Percentiles rank a stretch among this genome's conserved stretches.
Conservation (phyloP, 1,140 invertebrate species). For the Euwallacea similis region DNA sequence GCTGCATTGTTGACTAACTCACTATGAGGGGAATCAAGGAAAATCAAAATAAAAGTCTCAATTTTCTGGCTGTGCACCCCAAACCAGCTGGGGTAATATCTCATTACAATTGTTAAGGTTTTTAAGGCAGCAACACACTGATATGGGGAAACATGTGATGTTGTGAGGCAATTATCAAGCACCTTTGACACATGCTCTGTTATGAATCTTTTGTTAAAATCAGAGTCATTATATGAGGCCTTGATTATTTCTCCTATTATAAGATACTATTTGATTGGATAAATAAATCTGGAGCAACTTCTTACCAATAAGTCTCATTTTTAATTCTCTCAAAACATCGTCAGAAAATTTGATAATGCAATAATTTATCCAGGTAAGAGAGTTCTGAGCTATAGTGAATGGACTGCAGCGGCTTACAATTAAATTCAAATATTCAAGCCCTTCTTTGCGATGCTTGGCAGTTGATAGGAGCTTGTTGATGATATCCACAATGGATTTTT, state of each 20-base stretch:
- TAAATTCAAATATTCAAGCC: conserved; percentile 31
- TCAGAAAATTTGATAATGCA: conserved; percentile 37
- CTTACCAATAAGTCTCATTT: conserved; percentile 31
- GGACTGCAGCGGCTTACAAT: conserved; percentile 26
- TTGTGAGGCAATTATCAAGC: conserved; percentile 32
- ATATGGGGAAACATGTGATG: conserved; percentile 15
- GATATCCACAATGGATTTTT: conserved; percentile 29
- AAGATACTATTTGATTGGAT: no score
- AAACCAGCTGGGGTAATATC: conserved; percentile 37
- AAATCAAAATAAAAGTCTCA: conserved; percentile 24
- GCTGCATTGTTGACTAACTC: conserved; percentile 25
- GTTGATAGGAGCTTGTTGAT: conserved; percentile 26
- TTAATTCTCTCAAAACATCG: conserved; percentile 34
- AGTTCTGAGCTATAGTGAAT: conserved; percentile 23
- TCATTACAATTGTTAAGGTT: conserved; percentile 25
- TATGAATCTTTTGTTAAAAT: conserved; percentile 37
- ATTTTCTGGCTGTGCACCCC: conserved; percentile 29
- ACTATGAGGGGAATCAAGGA: conserved; percentile 24
- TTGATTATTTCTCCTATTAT: conserved; percentile 29
- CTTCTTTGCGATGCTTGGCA: conserved; percentile 27
- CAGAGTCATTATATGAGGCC: conserved; percentile 19
- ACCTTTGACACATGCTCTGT: conserved; percentile 34
- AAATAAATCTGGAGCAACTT: neutral
- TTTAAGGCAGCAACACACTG: conserved; percentile 25
- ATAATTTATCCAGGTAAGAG: conserved; percentile 30